A percentile compares a stretch with the other conserved stretches of the same genome.
phyloP scores from a whole-genome alignment of 1,140 invertebrate genomes.

The Drosophila subpulchrella region DNA sequence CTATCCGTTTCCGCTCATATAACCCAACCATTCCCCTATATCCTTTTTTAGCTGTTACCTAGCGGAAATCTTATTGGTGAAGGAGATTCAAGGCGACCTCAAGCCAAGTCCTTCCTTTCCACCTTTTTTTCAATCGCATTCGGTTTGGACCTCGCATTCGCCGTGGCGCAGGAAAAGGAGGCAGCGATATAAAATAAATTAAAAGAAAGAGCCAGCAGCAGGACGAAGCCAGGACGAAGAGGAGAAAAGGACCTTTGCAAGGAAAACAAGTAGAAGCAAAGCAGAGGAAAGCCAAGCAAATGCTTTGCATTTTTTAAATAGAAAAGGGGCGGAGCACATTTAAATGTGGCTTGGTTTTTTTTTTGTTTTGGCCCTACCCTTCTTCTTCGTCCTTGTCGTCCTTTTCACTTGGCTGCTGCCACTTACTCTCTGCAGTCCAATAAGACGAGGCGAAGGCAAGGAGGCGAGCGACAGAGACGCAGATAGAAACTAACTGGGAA shows the following conservation, averaged over 20 bases:
- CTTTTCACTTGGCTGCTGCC: slow-evolving; percentile 46
- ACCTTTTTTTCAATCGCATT: slow-evolving; percentile 8
- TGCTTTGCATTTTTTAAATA: slow-evolving; percentile 78
- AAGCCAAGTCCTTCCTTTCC: slow-evolving; percentile 31
- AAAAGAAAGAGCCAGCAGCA: slow-evolving; percentile 71
- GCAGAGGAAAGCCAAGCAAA: slow-evolving; percentile 56
- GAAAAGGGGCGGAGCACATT: slow-evolving; percentile 82
- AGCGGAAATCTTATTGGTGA: slow-evolving; percentile 66
- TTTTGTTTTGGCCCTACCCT: slow-evolving; percentile 22
- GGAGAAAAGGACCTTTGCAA: slow-evolving; percentile 10
- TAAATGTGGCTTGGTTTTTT: slow-evolving; percentile 62
- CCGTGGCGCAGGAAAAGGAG: slow-evolving; percentile 53
- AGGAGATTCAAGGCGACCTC: slow-evolving; percentile 44
- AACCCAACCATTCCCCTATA: slow-evolving; percentile 2
- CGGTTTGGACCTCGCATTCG: slow-evolving; percentile 20
- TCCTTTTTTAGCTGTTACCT: slow-evolving; percentile 12
- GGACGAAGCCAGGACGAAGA: slow-evolving; percentile 26
- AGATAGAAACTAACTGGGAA: slow-evolving; percentile 32
- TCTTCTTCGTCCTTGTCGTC: slow-evolving; percentile 22
- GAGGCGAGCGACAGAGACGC: slow-evolving; percentile 40
- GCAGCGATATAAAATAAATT: slow-evolving; percentile 73
- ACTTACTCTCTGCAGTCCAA: slow-evolving; percentile 61
- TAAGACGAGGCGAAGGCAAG: slow-evolving; percentile 64
- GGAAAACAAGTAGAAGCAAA: slow-evolving; percentile 7
- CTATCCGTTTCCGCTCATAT: not conserved